phyloP scores from a whole-genome alignment of 1,140 invertebrate genomes.

The Spodoptera frugiperda region DNA sequence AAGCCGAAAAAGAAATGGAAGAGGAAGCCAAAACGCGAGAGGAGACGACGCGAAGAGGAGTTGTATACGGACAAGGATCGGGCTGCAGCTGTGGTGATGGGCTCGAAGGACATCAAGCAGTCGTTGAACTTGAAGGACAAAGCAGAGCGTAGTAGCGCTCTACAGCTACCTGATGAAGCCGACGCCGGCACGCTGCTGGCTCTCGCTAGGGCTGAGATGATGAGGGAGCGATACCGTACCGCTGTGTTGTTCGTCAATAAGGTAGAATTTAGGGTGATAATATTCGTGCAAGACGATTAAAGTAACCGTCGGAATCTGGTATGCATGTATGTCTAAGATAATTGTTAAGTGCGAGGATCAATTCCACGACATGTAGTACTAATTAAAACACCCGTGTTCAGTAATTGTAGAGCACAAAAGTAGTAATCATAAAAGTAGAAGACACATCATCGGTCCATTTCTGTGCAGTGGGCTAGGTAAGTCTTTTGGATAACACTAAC shows the following conservation, averaged over 20 bases:
- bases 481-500: neutral
- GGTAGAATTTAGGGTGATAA: slow-evolving; percentile 83
- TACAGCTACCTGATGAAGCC: slow-evolving; percentile 92
- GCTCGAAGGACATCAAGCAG: slow-evolving; percentile 93
- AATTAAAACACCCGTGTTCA: too few relatives aligned
- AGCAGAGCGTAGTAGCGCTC: slow-evolving; percentile 90
- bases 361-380: too few relatives aligned
- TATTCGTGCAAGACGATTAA: neutral
- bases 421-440: too few relatives aligned
- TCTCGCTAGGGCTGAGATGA: slow-evolving; percentile 91
- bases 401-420: too few relatives aligned
- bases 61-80: slow-evolving; percentile 96
- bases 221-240: slow-evolving; percentile 89
- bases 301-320: too few relatives aligned
- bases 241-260: slow-evolving; percentile 93
- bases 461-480: too few relatives aligned
- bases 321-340: too few relatives aligned
- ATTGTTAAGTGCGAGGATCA: too few relatives aligned
- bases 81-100: slow-evolving; percentile 95
- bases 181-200: slow-evolving; percentile 91
- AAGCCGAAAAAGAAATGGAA: slow-evolving; percentile 76
- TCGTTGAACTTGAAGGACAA: slow-evolving; percentile 93
- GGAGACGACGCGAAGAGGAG: slow-evolving; percentile 90
- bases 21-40: slow-evolving; percentile 84
- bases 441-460: too few relatives aligned